Evolutionary conservation across 2,888 invertebrate genomes (phyloP).

Genomic region (Meganola albula): DNA sequence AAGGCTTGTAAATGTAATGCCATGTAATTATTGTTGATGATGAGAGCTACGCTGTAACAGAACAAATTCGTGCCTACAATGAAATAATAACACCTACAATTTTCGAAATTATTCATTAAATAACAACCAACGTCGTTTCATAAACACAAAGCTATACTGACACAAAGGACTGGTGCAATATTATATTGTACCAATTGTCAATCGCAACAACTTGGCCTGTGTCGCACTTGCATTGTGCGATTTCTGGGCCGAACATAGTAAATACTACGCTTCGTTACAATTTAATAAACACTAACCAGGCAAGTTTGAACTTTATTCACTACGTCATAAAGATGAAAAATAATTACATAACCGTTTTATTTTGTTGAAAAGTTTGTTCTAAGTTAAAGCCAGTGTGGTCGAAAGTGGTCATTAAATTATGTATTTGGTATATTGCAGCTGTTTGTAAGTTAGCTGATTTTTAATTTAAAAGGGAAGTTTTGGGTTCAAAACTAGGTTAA

Average conservation of each 20-base stretch:
- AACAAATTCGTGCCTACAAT: too few relatives aligned
- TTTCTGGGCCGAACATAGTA: slow-evolving; percentile 34
- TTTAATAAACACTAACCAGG: slow-evolving; percentile 1
- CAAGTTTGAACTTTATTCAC: slow-evolving; percentile 3
- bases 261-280: slow-evolving; percentile 9
- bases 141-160: slow-evolving; percentile 33
- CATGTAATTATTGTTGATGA: too few relatives aligned
- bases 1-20: too few relatives aligned
- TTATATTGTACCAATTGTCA: slow-evolving; percentile 48
- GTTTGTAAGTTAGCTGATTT: slow-evolving; percentile 24
- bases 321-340: not conserved
- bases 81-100: too few relatives aligned
- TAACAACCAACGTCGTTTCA: slow-evolving; percentile 29
- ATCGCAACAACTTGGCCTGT: slow-evolving; percentile 52
- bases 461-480: too few relatives aligned
- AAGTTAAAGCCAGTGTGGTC: slow-evolving; percentile 29
- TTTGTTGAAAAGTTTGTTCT: slow-evolving; percentile 30
- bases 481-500: too few relatives aligned
- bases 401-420: slow-evolving; percentile 45
- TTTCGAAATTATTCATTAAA: too few relatives aligned
- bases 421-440: slow-evolving; percentile 42
- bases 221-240: slow-evolving; percentile 45
- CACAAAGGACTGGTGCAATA: slow-evolving; percentile 40
- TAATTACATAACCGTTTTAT: too few relatives aligned
- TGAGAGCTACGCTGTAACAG: too few relatives aligned